These are phyloP conservation scores for Portevinia maculata DNA, from an alignment of 2,888 invertebrate species.

Conservation along the genomic window DNA sequence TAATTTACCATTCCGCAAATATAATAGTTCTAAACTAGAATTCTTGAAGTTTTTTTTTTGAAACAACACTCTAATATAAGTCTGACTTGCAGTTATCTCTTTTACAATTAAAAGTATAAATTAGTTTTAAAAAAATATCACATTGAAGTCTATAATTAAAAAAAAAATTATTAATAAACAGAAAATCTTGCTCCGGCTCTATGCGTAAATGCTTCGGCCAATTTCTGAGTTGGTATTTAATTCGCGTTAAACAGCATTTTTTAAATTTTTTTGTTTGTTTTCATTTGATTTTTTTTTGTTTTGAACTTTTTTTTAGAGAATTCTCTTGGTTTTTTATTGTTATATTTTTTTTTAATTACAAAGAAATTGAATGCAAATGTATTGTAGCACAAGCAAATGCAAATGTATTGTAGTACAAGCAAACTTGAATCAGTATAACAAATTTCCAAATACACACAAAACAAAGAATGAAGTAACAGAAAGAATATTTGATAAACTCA, in stretches of 20 bases:
- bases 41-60: constrained; percentile 18
- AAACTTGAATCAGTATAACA: constrained; percentile 19
- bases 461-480: constrained; percentile 4
- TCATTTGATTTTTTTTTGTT: constrained; percentile 27
- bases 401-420: constrained; percentile 37
- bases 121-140: constrained; percentile 68
- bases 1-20: neutral
- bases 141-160: constrained; percentile 64
- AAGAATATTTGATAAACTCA: constrained; percentile 1
- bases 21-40: constrained; percentile 19
- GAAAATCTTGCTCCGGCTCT: constrained; percentile 38
- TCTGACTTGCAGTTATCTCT: constrained; percentile 38
- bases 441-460: constrained; percentile 9
- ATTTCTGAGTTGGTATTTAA: constrained; percentile 20
- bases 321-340: constrained; percentile 14
- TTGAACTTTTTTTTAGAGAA: constrained; percentile 50
- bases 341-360: constrained; percentile 66
- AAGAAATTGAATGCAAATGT: constrained; percentile 52
- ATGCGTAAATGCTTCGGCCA: constrained; percentile 34
- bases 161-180: constrained; percentile 46
- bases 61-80: constrained; percentile 22
- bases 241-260: constrained; percentile 69
- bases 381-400: constrained; percentile 33
- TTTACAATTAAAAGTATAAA: constrained; percentile 52
- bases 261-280: constrained; percentile 54